phyloP scores from a whole-genome alignment of 1,140 invertebrate species.

The Ganaspis sp. region DNA sequence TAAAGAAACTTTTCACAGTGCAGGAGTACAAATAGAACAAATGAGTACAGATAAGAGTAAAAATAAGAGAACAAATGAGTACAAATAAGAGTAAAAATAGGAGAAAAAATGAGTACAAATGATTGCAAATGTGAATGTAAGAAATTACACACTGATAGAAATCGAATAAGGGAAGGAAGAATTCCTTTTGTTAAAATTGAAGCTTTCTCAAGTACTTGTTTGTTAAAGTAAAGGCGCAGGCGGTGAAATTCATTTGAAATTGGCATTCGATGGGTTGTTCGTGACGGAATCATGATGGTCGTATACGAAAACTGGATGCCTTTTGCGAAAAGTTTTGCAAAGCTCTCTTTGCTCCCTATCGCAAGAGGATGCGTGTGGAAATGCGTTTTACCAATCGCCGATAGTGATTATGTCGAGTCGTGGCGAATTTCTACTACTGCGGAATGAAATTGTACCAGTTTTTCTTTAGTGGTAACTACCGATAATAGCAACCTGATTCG shows the following conservation, averaged over 20 bases:
- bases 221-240: neutral
- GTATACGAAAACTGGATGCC: constrained; percentile 25
- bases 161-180: neutral
- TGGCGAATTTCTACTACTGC: constrained; percentile 13
- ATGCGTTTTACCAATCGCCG: constrained; percentile 28
- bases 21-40: no score
- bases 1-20: no score
- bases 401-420: constrained; percentile 27
- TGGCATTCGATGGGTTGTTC: neutral
- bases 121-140: no score
- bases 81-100: no score
- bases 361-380: constrained; percentile 25
- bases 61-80: no score
- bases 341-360: constrained; percentile 11
- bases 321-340: constrained; percentile 23
- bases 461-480: constrained; percentile 17
- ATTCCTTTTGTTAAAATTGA: neutral
- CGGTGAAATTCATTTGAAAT: constrained; percentile 28
- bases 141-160: no score
- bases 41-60: no score
- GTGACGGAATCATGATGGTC: constrained; percentile 14
- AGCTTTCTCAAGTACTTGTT: neutral
- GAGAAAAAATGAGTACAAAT: no score
- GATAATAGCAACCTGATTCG: constrained; percentile 30
- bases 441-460: constrained; percentile 29